A percentile compares a stretch with the other conserved stretches of the same genome.
These are phyloP conservation scores for Ctenomys sociabilis DNA, from an alignment of 2,113 vertebrate genomes.

Conservation along the genomic window DNA sequence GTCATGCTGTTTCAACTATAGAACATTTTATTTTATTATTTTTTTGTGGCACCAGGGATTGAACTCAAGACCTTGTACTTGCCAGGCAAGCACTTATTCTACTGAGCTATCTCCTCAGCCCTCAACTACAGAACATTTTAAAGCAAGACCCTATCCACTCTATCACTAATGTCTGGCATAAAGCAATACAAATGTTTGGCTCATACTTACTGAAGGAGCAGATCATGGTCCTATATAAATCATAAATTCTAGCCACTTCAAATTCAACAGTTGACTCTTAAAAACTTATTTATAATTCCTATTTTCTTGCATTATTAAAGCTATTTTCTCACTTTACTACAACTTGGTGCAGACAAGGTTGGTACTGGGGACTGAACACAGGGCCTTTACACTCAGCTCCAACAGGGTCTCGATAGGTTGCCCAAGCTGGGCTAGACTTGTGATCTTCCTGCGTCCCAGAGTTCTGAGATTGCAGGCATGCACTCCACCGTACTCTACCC, in stretches of 20 bases:
- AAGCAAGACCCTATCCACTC: not conserved
- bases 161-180: not conserved
- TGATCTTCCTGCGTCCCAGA: not conserved
- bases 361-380: not conserved
- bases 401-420: not conserved
- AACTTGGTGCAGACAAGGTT: not conserved
- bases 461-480: not conserved
- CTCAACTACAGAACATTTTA: too few species aligned
- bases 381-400: not conserved
- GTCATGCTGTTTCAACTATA: not conserved
- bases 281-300: conserved; percentile 32
- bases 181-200: not conserved
- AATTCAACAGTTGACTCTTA: conserved; percentile 44
- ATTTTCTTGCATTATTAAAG: conserved; percentile 53
- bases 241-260: conserved; percentile 22
- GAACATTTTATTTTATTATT: too few species aligned
- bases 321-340: not conserved
- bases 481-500: not conserved
- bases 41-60: too few species aligned
- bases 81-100: too few species aligned
- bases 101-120: too few species aligned
- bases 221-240: not conserved
- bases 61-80: too few species aligned
- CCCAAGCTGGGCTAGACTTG: not conserved
- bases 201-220: conserved; percentile 12